Percentiles rank a stretch among this genome's conserved stretches.
Evolutionary conservation across 2,888 invertebrate genomes (phyloP).

Genomic region (Acronicta leporina): DNA sequence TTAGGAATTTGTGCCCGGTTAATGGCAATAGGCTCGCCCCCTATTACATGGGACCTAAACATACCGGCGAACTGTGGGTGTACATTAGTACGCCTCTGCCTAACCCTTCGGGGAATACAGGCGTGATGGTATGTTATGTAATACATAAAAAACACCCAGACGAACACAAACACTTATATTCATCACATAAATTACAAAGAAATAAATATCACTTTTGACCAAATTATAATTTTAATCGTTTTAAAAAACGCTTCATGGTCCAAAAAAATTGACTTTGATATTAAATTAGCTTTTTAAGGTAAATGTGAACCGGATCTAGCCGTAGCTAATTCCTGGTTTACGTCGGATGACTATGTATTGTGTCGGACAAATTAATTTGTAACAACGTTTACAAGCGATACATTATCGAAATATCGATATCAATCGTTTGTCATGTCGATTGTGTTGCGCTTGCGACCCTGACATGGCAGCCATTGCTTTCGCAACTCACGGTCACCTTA

Average conservation of each 20-base stretch:
- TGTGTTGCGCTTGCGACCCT: conserved; percentile 66
- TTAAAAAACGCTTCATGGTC: neutral
- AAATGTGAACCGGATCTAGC: conserved; percentile 23
- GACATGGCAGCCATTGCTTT: conserved; percentile 77
- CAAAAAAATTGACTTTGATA: too few relatives aligned
- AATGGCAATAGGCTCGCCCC: too few relatives aligned
- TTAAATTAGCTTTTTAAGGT: neutral
- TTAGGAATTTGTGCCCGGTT: too few relatives aligned
- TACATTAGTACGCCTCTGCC: too few relatives aligned
- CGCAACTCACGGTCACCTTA: conserved; percentile 75
- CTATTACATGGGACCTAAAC: too few relatives aligned
- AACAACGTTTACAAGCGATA: conserved; percentile 29
- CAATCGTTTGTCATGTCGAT: conserved; percentile 59
- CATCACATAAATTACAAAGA: too few relatives aligned
- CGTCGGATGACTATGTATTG: conserved; percentile 11
- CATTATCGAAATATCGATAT: conserved; percentile 54
- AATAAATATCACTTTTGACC: neutral
- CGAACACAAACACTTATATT: too few relatives aligned
- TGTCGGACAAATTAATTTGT: conserved; percentile 30
- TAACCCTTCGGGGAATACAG: too few relatives aligned
- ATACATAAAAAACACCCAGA: too few relatives aligned
- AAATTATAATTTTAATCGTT: neutral
- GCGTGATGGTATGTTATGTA: too few relatives aligned
- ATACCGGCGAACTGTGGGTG: too few relatives aligned
- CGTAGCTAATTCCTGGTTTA: conserved; percentile 20